Conservation (phyloP, 2,797 vertebrate species). For the Crocodylus rhombifer region DNA sequence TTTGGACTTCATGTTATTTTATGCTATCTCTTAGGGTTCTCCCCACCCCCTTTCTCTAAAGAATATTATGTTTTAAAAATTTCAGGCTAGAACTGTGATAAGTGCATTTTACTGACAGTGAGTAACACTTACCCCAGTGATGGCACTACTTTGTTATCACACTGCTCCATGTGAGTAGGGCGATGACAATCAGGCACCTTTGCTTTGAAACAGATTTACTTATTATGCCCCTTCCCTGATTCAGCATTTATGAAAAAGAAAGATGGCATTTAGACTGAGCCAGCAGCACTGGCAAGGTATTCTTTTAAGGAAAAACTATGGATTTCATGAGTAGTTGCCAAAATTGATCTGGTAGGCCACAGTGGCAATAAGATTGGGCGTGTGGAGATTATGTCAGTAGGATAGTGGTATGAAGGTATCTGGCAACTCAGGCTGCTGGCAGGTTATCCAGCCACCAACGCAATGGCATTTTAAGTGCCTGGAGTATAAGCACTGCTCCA, state of each 20-base stretch:
- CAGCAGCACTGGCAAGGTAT: not conserved
- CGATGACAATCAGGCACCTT: not conserved
- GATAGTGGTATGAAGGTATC: not conserved
- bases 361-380: not conserved
- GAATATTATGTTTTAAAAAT: not conserved
- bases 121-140: not conserved
- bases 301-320: not conserved
- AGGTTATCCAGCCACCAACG: too few species aligned
- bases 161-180: not conserved
- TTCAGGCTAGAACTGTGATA: not conserved
- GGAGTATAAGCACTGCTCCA: too few species aligned
- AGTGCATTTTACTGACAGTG: not conserved
- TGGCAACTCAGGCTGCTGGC: too few species aligned
- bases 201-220: not conserved
- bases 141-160: not conserved
- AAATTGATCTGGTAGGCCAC: not conserved
- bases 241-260: not conserved
- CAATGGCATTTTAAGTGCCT: too few species aligned
- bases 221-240: not conserved
- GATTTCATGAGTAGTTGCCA: not conserved
- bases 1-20: not conserved
- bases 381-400: not conserved
- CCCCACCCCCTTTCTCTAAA: not conserved
- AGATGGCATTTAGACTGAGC: not conserved
- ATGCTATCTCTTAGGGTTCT: conserved; percentile 7